Evolutionary conservation across 92 coral and sea anemone species (phyloP).

Genomic region (Bergia sp.): DNA sequence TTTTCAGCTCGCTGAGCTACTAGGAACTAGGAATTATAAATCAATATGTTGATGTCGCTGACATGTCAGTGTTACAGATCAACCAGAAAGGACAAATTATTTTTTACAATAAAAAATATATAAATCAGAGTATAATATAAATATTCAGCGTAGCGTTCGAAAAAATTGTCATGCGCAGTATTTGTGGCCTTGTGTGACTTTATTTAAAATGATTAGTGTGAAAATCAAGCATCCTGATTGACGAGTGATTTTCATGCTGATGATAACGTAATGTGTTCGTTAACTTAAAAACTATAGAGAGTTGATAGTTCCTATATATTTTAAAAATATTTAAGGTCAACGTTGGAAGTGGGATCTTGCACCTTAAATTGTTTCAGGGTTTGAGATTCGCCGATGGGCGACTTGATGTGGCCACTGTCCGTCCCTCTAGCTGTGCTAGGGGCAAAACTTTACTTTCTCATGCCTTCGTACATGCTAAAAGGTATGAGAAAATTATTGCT

Average conservation of each 20-base stretch:
- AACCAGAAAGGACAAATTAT: not conserved
- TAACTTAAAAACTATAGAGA: too few relatives aligned
- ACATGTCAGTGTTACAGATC: not conserved
- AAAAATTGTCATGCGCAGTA: not conserved
- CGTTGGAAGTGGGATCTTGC: not conserved
- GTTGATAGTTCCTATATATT: too few relatives aligned
- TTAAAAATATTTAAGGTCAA: not conserved
- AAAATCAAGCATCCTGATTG: not conserved
- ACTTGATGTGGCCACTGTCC: not conserved
- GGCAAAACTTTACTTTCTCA: not conserved
- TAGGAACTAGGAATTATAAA: not conserved
- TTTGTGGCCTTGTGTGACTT: not conserved
- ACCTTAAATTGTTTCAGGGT: not conserved
- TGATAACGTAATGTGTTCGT: not conserved
- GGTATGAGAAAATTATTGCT: too few relatives aligned
- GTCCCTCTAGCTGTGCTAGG: not conserved
- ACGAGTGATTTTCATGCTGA: not conserved
- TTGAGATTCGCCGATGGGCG: not conserved
- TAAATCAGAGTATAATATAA: too few relatives aligned
- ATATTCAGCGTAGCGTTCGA: not conserved
- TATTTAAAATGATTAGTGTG: not conserved
- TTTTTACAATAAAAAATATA: too few relatives aligned
- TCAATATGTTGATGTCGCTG: not conserved
- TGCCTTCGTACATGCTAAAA: not conserved
- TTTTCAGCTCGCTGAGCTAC: not conserved